These are phyloP conservation scores for Odontomyia ornata DNA, from an alignment of 2,888 invertebrate genomes.

Conservation along the genomic window DNA sequence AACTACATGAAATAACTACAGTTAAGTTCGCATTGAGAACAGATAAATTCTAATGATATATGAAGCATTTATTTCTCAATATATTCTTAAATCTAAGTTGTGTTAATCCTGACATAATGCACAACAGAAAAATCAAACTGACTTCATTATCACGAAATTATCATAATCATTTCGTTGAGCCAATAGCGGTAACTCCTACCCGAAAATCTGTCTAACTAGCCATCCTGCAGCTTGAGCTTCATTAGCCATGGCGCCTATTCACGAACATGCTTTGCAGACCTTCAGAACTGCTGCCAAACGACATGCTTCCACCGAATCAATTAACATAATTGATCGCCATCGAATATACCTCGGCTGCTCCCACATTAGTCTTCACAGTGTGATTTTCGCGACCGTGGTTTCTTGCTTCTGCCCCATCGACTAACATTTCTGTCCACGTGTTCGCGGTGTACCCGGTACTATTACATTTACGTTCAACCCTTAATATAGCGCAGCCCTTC, in stretches of 20 bases:
- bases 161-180: not conserved
- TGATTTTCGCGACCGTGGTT: conserved; percentile 25
- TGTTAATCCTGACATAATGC: no score
- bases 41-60: no score
- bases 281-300: conserved; percentile 12
- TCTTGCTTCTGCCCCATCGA: not conserved
- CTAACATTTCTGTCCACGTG: not conserved
- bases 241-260: not conserved
- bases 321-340: conserved; percentile 40
- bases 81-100: no score
- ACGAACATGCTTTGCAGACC: not conserved
- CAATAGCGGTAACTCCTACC: not conserved
- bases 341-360: conserved; percentile 16
- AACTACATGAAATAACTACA: no score
- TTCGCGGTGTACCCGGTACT: not conserved
- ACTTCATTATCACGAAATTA: no score
- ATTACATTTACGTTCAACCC: not conserved
- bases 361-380: conserved; percentile 22
- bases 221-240: not conserved
- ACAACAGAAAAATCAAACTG: no score
- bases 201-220: not conserved
- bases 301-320: conserved; percentile 5
- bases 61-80: no score
- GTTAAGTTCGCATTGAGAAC: no score
- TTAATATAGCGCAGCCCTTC: not conserved